Base-by-base conservation (phyloP, 1,140 invertebrate species). In the Tigriopus japonicus region DNA sequence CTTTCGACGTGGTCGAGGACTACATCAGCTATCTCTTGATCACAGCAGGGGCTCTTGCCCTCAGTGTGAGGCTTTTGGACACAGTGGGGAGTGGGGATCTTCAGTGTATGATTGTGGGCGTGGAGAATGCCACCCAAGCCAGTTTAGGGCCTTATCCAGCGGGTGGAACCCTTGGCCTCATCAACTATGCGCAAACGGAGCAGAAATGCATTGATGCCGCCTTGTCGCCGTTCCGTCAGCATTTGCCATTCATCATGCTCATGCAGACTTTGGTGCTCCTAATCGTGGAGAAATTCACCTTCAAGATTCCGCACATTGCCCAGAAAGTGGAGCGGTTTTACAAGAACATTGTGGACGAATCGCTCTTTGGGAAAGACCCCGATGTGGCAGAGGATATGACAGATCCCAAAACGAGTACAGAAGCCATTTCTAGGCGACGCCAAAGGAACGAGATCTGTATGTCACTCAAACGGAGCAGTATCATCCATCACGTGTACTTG, bases 361-460 rank as follows among this genome's bases (percentile, higher is more conserved):
- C 53, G 15, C 23, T 55, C n/a, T 59, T 49, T 43, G 56, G 56
- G n/a, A 59, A 59, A 24, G 56, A 59, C 15, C 56, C 56, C 15
- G 56, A 59, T 56, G 56, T 59, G 23, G 28, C 56, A 5, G 56
- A 59, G 41, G 56, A 59, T 59, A 21, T 59, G 24, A 15, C 13
- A 6, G 56, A 59, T 24, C 15, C 56, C 17, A 43, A 55, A 21
- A 42, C 59, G 5, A 21, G n/a, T 9, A 60, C 59, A 6, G 59
- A 60, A 24, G 59, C 49, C 42, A 60, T 60, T 12, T 14, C 42
- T 15, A 1, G 59, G n/a, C 13, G 59, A 53, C 1, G 59, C 3
- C 28, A 42, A 59, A 3, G 59, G 19, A 60, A 60, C 42, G 59
- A 60, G 59, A 42, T 60, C 17, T 60, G 59, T 21, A 40, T 60